phyloP scores from a whole-genome alignment of 2,113 vertebrate genomes.

The Chaetura pelagica region DNA sequence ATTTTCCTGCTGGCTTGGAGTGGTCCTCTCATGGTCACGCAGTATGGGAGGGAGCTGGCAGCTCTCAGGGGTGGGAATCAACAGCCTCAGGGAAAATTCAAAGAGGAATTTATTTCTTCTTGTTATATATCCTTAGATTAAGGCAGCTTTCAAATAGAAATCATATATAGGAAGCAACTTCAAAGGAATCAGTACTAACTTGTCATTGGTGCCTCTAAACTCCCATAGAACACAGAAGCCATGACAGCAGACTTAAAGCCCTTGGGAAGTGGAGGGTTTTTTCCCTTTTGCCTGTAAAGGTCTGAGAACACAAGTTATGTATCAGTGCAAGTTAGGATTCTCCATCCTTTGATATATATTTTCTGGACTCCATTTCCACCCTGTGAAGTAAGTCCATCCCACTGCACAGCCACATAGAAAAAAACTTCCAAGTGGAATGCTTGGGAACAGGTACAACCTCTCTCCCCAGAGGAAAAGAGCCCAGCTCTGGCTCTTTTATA shows the following conservation, averaged over 20 bases:
- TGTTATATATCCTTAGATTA: background rate
- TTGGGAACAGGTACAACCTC: background rate
- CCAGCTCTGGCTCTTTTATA: background rate
- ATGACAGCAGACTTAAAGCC: background rate
- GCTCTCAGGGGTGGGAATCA: background rate
- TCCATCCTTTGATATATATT: background rate
- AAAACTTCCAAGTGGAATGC: background rate
- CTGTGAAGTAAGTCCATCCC: background rate
- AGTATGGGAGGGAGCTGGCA: background rate
- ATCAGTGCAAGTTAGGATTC: background rate
- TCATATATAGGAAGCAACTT: background rate
- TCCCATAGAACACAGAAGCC: background rate
- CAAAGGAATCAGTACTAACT: background rate
- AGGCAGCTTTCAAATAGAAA: background rate
- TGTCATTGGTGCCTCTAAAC: background rate
- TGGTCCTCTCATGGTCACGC: background rate
- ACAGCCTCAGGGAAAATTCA: background rate
- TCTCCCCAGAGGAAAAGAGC: background rate
- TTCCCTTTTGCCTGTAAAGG: background rate
- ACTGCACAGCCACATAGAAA: background rate
- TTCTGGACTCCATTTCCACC: background rate
- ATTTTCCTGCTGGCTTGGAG: background rate
- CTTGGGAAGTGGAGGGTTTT: background rate
- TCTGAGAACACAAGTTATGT: background rate
- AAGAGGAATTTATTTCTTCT: background rate